Conservation (phyloP, 1,140 invertebrate species). For the Philaenus spumarius region DNA sequence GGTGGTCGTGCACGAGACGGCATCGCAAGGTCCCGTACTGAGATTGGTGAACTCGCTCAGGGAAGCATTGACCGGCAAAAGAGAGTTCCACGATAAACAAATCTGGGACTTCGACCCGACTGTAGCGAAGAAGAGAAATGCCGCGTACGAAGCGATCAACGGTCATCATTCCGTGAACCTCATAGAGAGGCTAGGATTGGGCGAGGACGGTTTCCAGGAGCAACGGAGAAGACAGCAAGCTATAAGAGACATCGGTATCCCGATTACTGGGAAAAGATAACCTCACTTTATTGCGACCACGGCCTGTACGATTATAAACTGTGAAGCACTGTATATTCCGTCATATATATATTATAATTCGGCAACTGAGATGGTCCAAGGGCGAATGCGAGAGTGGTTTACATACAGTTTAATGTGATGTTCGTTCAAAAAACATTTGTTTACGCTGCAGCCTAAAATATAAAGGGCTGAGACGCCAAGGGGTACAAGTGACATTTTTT, state of each 20-base stretch:
- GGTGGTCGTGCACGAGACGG: too few relatives aligned
- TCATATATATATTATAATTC: too few relatives aligned
- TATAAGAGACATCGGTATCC: constrained; percentile 22
- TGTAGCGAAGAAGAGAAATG: constrained; percentile 1
- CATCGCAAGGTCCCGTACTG: not conserved
- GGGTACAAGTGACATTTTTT: too few relatives aligned
- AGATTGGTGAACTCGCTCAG: constrained; percentile 10
- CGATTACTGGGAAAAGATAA: constrained; percentile 1
- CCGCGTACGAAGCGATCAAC: constrained; percentile 26
- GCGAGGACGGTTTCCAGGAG: constrained; percentile 24
- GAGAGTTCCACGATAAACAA: constrained; percentile 21
- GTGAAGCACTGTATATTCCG: too few relatives aligned
- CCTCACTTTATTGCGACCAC: too few relatives aligned
- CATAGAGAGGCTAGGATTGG: constrained; percentile 29
- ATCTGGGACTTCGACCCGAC: constrained; percentile 29
- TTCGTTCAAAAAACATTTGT: too few relatives aligned
- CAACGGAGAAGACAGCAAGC: constrained; percentile 24
- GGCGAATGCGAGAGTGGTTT: too few relatives aligned
- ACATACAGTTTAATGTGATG: too few relatives aligned
- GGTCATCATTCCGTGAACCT: constrained; percentile 24
- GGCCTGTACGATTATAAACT: too few relatives aligned
- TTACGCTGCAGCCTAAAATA: too few relatives aligned
- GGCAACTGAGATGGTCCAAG: too few relatives aligned
- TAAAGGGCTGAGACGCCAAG: too few relatives aligned
- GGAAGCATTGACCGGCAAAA: constrained; percentile 21